A percentile compares a stretch with the other conserved stretches of the same genome.
Evolutionary conservation across 2,888 invertebrate species (phyloP).

Genomic region (Patella pellucida): DNA sequence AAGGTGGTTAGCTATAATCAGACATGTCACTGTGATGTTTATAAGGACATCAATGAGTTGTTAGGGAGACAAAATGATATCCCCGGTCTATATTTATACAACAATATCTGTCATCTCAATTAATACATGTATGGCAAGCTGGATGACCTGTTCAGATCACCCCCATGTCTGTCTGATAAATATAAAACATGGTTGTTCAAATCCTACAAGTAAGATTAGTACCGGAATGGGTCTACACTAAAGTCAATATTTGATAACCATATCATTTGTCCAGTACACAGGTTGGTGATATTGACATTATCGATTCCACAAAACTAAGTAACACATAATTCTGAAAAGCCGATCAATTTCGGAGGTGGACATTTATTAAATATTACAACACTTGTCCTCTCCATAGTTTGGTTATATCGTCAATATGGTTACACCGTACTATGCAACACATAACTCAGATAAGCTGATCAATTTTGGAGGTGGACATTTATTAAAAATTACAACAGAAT

Average conservation of each 20-base stretch:
- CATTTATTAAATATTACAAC: neutral
- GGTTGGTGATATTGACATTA: neutral
- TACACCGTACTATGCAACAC: neutral
- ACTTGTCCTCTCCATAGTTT: neutral
- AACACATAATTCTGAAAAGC: neutral
- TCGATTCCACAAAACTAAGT: neutral
- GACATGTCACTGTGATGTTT: too few species aligned
- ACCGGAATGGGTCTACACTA: neutral
- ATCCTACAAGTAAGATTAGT: neutral
- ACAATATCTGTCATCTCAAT: too few species aligned
- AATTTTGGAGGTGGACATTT: constrained; percentile 4
- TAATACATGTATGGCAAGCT: too few species aligned
- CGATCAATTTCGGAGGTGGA: neutral
- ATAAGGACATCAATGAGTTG: too few species aligned
- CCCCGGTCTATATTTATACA: too few species aligned
- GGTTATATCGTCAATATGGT: neutral
- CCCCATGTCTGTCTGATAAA: neutral
- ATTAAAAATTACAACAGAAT: neutral
- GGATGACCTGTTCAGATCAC: too few species aligned
- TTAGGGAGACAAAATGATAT: too few species aligned
- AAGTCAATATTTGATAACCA: neutral
- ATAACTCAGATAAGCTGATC: neutral
- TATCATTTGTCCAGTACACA: neutral
- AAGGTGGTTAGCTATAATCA: too few species aligned
- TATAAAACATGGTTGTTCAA: neutral